Evolutionary conservation across 1,140 invertebrate species (phyloP).

Genomic region (Rhizoglyphus robini): DNA sequence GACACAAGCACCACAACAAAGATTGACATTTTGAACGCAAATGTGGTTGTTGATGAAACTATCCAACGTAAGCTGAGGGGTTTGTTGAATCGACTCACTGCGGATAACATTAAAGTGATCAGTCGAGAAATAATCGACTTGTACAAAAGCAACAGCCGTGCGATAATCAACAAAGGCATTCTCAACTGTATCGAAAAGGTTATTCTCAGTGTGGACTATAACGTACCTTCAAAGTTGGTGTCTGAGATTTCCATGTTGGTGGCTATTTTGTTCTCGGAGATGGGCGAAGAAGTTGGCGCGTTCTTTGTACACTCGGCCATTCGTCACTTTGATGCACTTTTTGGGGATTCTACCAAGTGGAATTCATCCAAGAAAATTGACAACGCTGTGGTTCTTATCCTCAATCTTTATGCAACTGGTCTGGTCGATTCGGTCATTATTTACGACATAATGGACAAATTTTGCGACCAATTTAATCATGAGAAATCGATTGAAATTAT

Average conservation of each 20-base stretch:
- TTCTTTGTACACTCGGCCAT: conserved; percentile 15
- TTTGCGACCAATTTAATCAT: conserved; percentile 11
- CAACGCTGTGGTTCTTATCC: conserved; percentile 14
- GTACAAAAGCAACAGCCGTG: neutral
- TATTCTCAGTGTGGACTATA: neutral
- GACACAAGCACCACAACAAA: neutral
- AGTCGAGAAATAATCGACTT: conserved; percentile 16
- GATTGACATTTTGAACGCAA: neutral
- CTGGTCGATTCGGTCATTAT: conserved; percentile 17
- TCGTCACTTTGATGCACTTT: conserved; percentile 11
- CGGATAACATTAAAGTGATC: conserved; percentile 11
- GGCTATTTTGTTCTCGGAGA: conserved; percentile 6
- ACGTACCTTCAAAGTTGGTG: conserved; percentile 16
- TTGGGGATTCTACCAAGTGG: neutral
- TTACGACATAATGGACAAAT: conserved; percentile 19
- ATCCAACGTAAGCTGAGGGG: conserved; percentile 16
- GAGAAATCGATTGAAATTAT: conserved; percentile 23
- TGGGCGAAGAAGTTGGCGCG: conserved; percentile 22
- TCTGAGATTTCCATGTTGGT: conserved; percentile 20
- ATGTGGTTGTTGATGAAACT: neutral
- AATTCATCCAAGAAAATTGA: conserved; percentile 19
- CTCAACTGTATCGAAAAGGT: conserved; percentile 6
- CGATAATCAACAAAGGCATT: conserved; percentile 10
- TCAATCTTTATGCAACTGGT: conserved; percentile 18
- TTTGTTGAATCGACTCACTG: conserved; percentile 20